Percentiles rank a stretch among this genome's conserved stretches.
Evolutionary conservation across 2,797 vertebrate species (phyloP).

Genomic region (Dromococcyx pavoninus): DNA sequence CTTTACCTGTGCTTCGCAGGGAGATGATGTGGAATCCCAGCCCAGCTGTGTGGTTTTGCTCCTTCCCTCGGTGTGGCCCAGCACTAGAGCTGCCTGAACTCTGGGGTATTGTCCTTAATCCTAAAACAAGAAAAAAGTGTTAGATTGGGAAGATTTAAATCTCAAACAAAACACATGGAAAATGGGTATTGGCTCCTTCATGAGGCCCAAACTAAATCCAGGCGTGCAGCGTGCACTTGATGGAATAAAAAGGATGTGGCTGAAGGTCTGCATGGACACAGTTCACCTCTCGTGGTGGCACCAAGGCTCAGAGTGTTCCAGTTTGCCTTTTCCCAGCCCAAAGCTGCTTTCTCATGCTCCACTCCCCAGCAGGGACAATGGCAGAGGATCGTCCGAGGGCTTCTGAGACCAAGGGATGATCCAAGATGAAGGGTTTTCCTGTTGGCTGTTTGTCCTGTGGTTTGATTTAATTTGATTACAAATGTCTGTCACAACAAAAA

Average conservation of each 20-base stretch:
- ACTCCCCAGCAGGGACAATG: background rate
- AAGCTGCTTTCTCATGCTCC: background rate
- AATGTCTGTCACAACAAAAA: background rate
- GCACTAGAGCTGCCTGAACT: background rate
- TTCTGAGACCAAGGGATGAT: background rate
- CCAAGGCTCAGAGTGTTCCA: background rate
- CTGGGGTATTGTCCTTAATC: background rate
- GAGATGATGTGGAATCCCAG: background rate
- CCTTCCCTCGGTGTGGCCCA: background rate
- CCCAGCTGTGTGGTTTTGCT: background rate
- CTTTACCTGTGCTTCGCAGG: accelerated
- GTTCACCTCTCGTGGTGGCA: background rate
- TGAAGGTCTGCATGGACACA: background rate
- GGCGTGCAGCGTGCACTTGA: accelerated
- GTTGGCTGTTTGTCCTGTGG: background rate
- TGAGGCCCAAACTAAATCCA: accelerated
- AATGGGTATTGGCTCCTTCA: background rate
- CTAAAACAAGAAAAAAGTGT: background rate
- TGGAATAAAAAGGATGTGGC: background rate
- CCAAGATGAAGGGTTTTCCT: background rate
- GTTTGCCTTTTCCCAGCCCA: background rate
- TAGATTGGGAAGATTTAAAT: background rate
- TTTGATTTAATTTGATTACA: background rate
- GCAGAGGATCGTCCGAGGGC: background rate
- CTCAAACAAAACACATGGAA: background rate